Conservation (phyloP, 1,140 invertebrate genomes). For the Trichonephila inaurata region DNA sequence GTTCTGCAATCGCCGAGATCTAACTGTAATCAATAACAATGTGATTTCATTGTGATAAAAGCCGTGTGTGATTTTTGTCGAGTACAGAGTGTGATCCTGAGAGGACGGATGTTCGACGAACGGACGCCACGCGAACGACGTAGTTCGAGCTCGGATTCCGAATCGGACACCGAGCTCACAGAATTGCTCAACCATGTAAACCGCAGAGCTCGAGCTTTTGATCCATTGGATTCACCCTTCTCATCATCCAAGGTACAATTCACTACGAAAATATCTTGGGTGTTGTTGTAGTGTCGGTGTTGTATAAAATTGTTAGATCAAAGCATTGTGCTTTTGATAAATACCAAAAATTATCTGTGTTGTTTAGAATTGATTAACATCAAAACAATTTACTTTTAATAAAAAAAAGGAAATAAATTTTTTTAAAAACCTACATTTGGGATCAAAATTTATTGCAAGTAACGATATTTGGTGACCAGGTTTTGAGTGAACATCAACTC, state of each 20-base stretch:
- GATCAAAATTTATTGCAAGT: background rate
- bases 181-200: constrained; percentile 78
- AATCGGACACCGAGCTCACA: constrained; percentile 78
- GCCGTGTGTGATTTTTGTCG: constrained; percentile 61
- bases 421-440: background rate
- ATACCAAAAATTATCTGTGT: constrained; percentile 30
- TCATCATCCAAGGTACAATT: constrained; percentile 69
- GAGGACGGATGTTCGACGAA: constrained; percentile 67
- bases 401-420: no score
- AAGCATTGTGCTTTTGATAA: background rate
- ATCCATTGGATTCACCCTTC: constrained; percentile 72
- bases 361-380: constrained; percentile 28
- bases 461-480: constrained; percentile 47
- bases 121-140: constrained; percentile 69
- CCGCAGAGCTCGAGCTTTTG: constrained; percentile 78
- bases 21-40: constrained; percentile 44
- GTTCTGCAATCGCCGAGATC: constrained; percentile 46
- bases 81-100: constrained; percentile 71
- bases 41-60: constrained; percentile 43
- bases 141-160: constrained; percentile 78
- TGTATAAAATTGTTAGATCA: constrained; percentile 42
- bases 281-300: constrained; percentile 65
- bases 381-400: background rate
- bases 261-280: constrained; percentile 45
- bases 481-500: constrained; percentile 33